Base-by-base conservation (phyloP, 2,797 vertebrate species). In the Trachurus trachurus region DNA sequence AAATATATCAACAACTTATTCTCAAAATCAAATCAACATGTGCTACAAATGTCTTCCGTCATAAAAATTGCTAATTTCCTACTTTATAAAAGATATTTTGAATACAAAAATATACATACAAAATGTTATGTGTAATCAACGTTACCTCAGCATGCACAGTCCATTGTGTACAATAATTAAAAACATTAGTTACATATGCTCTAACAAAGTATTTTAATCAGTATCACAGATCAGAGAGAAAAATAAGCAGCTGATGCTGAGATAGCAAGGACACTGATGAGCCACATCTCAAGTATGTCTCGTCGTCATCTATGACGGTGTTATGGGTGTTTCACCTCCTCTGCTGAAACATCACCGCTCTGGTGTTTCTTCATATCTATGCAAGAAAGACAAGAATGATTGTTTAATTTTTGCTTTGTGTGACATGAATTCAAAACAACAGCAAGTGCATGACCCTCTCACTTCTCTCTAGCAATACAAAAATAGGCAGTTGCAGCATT, bases 401-500 rank as follows among this genome's bases (percentile, higher is more conserved):
- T 1, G 9, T 78, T 67, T 73, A 13, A 42, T 29, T 11, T 66
- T 5, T 80, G 15, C 39, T 34, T 56, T 42, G 6, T 70, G 61
- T 31, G 12, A 39, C 47, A 19, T 53, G 5, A 47, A 67, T 47
- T 68, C 37, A 57, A 65, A 81, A 70, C 9, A 17, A 6, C 26
- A 49, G 17, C 19, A 19, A 19, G 2, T 10, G 29, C 52, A 40
- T 44, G 29, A 58, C 31, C 52, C 57, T 49, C 45, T 42, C 22
- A 34, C 6, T 44, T 37, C 6, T 34, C 21, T 72, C 42, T 47
- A 19, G 1, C 21, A 12, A 4, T 17, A 37, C 13, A 76, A 56
- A 83, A 85, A 74, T 37, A 50, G 16, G 16, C 87, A 91, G 85
- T 84, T 92, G 89, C 81, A 76, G 76, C 78, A 89, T 86, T 95